Evolutionary conservation across 2,113 vertebrate species (phyloP), one percentile per base, ranked within the genome.

Genomic region (Sapajus apella): DNA sequence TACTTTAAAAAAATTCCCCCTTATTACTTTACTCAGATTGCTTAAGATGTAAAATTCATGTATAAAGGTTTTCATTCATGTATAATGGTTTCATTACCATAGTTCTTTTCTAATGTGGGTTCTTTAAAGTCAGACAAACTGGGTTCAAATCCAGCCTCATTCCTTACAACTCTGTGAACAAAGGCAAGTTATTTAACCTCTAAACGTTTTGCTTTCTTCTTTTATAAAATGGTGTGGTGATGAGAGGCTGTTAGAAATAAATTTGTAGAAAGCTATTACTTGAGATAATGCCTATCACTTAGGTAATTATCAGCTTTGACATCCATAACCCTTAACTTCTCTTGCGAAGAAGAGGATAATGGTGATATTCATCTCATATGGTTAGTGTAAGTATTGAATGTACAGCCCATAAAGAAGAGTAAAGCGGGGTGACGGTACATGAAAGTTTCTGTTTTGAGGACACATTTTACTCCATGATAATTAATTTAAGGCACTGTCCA

Each of bases 401-500:
- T 81, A 2, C 7, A 52, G 8, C 10, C 1, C 14, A 82, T 25
- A 35, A 7, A 20, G 27, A 21, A 82, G 8, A 40, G 56, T 32
- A 11, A 5, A 23, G 11, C 7, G 4, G 3, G 8, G 8, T 13
- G 9, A 45, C 52, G 37, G 3, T 10, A 21, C 20, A 0, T 0
- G 47, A 23, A 66, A 30, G 4, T 55, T 37, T 45, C 45, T 85
- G 25, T 66, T 37, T 47, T 90, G 32, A 73, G 13, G 66, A 55
- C 40, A n/a, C 21, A 25, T 64, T 89, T 85, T 66, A 80, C 35
- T 83, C 43, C 55, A 27, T 37, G 43, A 79, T 35, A 85, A 73
- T 72, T 27, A 30, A 64, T 27, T 94, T 89, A 89, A 91, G 75
- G 32, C 32, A 40, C 56, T 79, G 86, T 82, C 35, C 56, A 56